Conservation (phyloP, 2,113 vertebrate genomes). For the Tetrao urogallus region DNA sequence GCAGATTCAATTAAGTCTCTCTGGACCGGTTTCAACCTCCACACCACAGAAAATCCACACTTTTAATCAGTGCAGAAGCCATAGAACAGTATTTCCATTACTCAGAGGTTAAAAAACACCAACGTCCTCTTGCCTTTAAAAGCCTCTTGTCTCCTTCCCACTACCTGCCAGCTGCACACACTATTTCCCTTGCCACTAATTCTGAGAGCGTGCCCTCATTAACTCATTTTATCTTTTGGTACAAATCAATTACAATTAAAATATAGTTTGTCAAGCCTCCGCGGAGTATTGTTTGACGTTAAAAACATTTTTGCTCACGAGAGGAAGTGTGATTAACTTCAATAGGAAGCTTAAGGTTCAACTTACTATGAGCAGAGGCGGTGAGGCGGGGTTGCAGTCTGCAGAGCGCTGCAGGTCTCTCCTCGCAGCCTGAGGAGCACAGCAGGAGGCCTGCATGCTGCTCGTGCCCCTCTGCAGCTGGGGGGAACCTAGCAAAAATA, state of each 20-base stretch:
- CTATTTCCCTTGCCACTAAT: constrained; percentile 72
- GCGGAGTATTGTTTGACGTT: constrained; percentile 72
- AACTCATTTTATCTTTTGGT: constrained; percentile 80
- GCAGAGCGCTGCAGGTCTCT: neutral
- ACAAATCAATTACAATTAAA: constrained; percentile 85
- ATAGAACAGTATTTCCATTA: constrained; percentile 9
- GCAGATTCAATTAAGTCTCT: neutral
- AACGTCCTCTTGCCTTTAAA: constrained; percentile 60
- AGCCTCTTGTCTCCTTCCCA: constrained; percentile 58
- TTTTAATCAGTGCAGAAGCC: neutral
- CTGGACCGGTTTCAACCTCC: neutral
- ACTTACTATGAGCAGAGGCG: constrained; percentile 62
- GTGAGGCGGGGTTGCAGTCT: constrained; percentile 6
- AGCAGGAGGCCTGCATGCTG: neutral
- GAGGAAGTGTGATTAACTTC: constrained; percentile 82
- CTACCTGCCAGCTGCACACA: constrained; percentile 44
- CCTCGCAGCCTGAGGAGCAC: neutral
- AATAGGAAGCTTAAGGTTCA: constrained; percentile 73
- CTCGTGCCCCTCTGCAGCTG: neutral
- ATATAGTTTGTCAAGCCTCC: constrained; percentile 76
- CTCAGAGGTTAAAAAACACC: constrained; percentile 58
- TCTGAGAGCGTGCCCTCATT: constrained; percentile 76
- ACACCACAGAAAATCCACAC: neutral
- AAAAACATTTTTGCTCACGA: constrained; percentile 80
- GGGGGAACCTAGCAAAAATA: neutral